Conservation (phyloP, 2,888 invertebrate species). For the Boloria euphrosyne region DNA sequence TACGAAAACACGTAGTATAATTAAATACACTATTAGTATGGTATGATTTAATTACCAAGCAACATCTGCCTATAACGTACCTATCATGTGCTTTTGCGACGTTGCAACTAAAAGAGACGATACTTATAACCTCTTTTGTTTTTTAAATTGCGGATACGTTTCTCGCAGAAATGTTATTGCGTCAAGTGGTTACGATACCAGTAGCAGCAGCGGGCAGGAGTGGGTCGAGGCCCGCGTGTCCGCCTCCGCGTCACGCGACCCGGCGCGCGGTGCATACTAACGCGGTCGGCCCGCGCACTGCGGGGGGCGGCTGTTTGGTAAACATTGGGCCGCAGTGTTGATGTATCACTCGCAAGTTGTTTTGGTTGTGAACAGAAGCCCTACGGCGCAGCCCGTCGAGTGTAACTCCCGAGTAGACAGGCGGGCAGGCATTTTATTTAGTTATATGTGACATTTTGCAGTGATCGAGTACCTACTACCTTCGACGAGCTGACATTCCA, state of each 20-base stretch:
- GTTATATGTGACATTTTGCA: conserved; percentile 25
- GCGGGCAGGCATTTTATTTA: background rate
- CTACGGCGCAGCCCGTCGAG: background rate
- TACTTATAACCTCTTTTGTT: background rate
- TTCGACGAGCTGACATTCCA: conserved; percentile 23
- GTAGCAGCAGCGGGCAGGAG: conserved; percentile 8
- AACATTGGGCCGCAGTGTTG: conserved; percentile 6
- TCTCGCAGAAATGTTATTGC: background rate
- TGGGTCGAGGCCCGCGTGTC: background rate
- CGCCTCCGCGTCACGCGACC: background rate
- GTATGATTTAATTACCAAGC: too few relatives aligned
- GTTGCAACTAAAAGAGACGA: too few relatives aligned
- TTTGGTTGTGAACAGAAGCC: background rate
- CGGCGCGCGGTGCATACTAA: conserved; percentile 20
- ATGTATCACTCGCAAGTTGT: background rate
- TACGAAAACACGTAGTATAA: too few relatives aligned
- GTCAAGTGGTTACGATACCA: conserved; percentile 8
- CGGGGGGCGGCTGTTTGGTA: background rate
- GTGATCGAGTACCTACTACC: conserved; percentile 1
- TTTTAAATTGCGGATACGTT: background rate
- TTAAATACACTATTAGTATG: too few relatives aligned
- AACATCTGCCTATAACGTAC: too few relatives aligned
- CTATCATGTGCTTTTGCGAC: too few relatives aligned
- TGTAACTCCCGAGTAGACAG: background rate
- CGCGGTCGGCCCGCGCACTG: background rate